Percentiles rank a stretch among this genome's conserved stretches.
Evolutionary conservation across 30 jellyfish, hydroid and myxozoan species (phyloP).

Genomic region (Cassiopea andromeda): DNA sequence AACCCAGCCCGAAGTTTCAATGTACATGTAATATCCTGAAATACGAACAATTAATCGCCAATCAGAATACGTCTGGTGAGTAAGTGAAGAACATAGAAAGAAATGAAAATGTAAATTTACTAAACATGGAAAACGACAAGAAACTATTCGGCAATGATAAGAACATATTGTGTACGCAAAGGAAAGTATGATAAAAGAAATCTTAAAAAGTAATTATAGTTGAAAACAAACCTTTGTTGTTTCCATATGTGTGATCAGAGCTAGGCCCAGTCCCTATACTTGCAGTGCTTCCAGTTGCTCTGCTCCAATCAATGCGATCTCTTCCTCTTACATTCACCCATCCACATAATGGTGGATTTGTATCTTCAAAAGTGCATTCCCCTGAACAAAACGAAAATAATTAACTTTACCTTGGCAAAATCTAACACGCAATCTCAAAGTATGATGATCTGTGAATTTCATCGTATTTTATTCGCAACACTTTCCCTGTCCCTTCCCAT

Average conservation of each 20-base stretch:
- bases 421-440: no score
- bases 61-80: background rate
- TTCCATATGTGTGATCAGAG: slow-evolving; percentile 91
- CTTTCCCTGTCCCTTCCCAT: no score
- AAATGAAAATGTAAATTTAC: no score
- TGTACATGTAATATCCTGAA: slow-evolving; percentile 88
- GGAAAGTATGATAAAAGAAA: background rate
- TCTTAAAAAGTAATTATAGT: background rate
- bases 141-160: no score
- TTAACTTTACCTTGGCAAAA: background rate
- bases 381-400: slow-evolving; percentile 26
- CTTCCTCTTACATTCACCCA: slow-evolving; percentile 83
- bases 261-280: slow-evolving; percentile 91
- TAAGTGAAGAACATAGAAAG: no score
- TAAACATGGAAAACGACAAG: no score
- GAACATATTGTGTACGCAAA: background rate
- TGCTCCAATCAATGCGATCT: slow-evolving; percentile 90
- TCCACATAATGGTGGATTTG: slow-evolving; percentile 94
- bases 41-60: background rate
- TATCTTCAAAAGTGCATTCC: slow-evolving; percentile 96
- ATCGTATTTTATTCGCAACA: no score
- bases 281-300: slow-evolving; percentile 88
- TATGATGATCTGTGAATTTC: no score
- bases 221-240: slow-evolving; percentile 73
- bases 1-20: slow-evolving; percentile 83